Percentiles rank a stretch among this genome's conserved stretches.
Evolutionary conservation across 1,140 invertebrate species (phyloP).

Genomic region (Artemia franciscana): DNA sequence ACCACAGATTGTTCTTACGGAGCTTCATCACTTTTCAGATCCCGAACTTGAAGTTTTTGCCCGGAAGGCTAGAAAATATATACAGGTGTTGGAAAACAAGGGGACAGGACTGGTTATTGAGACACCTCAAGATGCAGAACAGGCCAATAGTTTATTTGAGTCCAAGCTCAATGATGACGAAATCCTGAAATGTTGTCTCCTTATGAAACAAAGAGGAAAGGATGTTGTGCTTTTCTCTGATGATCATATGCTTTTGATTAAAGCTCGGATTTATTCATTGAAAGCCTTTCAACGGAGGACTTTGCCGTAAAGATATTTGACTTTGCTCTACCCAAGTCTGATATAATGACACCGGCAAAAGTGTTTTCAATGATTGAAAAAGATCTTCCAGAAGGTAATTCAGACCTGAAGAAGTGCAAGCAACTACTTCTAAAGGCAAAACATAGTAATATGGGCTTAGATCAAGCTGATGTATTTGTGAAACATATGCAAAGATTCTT

Average conservation of each 20-base stretch:
- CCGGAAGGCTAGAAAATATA: not conserved
- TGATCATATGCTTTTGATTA: not conserved
- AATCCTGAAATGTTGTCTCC: not conserved
- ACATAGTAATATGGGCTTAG: not conserved
- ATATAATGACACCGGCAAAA: not conserved
- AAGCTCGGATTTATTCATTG: not conserved
- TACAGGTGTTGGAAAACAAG: not conserved
- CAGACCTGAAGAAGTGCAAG: not conserved
- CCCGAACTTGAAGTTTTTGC: not conserved
- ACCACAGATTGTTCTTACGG: not conserved
- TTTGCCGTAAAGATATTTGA: not conserved
- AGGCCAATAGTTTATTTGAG: not conserved
- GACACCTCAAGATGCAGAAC: not conserved
- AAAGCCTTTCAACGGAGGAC: not conserved
- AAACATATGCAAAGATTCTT: not conserved
- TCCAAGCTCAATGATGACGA: not conserved
- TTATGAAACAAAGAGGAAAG: not conserved
- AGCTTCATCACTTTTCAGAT: not conserved
- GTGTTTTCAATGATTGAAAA: not conserved
- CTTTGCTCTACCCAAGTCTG: not conserved
- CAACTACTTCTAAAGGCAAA: not conserved
- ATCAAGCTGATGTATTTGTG: not conserved
- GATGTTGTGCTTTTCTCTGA: not conserved
- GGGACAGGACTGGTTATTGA: not conserved
- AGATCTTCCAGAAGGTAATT: not conserved